phyloP scores from a whole-genome alignment of 2,113 vertebrate genomes.

The Aegotheles bennettii region DNA sequence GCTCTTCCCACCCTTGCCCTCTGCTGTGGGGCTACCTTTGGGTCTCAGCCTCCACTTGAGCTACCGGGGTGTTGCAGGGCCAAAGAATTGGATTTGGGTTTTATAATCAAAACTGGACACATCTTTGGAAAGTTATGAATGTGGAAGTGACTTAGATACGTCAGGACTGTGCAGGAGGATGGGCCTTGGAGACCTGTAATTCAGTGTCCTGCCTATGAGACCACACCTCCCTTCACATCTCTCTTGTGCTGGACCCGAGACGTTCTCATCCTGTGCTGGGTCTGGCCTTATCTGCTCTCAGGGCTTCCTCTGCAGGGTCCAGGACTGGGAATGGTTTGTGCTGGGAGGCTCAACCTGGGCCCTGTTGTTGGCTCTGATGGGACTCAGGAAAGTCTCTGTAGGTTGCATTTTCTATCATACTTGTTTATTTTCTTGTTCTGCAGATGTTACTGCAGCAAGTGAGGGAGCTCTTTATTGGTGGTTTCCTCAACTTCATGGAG shows the following conservation, averaged over 20 bases:
- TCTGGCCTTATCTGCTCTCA: accelerated
- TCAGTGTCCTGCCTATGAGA: neutral
- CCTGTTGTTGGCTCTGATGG: neutral
- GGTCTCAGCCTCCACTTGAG: neutral
- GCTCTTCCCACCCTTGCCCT: neutral
- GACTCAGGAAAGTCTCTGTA: neutral
- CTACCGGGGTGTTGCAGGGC: neutral
- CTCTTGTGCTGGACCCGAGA: neutral
- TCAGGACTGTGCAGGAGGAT: neutral
- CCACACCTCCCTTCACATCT: neutral
- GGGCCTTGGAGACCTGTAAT: neutral
- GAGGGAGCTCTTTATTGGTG: neutral
- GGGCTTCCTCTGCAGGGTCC: neutral
- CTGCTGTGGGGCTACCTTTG: neutral
- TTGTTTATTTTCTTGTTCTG: neutral
- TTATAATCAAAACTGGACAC: neutral
- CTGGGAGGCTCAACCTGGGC: neutral
- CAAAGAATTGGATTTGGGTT: neutral
- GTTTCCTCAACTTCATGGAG: neutral
- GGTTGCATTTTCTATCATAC: accelerated
- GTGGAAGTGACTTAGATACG: accelerated
- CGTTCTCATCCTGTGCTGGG: accelerated
- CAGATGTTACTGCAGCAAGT: neutral
- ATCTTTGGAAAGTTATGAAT: neutral
- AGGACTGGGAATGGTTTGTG: neutral